phyloP scores from a whole-genome alignment of 2,113 vertebrate genomes.

The Mormyrus iriodes region DNA sequence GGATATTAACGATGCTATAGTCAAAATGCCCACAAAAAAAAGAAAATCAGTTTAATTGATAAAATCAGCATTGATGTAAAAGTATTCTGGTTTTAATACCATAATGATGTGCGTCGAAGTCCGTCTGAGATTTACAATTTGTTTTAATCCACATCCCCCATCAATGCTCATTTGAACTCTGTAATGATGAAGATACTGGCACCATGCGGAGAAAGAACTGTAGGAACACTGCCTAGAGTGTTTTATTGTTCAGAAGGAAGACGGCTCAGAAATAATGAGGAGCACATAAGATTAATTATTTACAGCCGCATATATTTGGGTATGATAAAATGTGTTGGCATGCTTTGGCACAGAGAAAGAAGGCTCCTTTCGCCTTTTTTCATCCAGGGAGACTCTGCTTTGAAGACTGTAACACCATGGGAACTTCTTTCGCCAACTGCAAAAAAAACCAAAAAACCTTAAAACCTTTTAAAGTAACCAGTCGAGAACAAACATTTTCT shows the following conservation, averaged over 20 bases:
- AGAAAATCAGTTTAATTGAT: not conserved
- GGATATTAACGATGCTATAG: not conserved
- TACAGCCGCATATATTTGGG: constrained; percentile 15
- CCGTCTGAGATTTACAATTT: not conserved
- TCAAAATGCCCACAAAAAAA: not conserved
- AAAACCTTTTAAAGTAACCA: not conserved
- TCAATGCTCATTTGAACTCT: not conserved
- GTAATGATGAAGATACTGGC: constrained; percentile 1
- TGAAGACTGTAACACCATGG: not conserved
- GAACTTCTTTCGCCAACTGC: constrained; percentile 5
- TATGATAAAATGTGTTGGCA: constrained; percentile 15
- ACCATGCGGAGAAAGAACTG: not conserved
- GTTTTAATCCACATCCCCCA: not conserved
- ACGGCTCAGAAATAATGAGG: constrained; percentile 22
- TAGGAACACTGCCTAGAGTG: not conserved
- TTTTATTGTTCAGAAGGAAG: constrained; percentile 24
- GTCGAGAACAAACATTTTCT: not conserved
- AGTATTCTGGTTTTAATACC: not conserved
- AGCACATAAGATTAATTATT: constrained; percentile 20
- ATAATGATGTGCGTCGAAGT: not conserved
- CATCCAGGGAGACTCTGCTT: not conserved
- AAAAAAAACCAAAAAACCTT: not conserved
- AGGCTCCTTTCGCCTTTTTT: not conserved
- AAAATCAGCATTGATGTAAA: not conserved
- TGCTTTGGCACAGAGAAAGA: not conserved